Evolutionary conservation across 2,888 invertebrate species (phyloP).

Genomic region (Dasypogon diadema): DNA sequence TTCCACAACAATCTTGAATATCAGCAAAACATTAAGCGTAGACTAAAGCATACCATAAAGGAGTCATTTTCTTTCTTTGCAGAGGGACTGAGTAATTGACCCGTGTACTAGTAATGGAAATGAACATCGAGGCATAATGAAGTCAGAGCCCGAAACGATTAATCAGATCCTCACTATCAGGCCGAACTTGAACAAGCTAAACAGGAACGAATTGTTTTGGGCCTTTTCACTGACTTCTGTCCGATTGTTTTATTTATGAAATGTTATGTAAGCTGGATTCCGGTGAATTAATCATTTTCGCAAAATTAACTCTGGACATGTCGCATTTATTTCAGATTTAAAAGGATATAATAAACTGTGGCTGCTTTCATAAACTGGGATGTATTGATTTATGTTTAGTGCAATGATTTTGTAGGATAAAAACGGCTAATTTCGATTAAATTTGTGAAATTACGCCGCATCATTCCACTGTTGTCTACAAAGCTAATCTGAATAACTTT

Average conservation of each 20-base stretch:
- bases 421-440: too few relatives aligned
- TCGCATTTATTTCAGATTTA: conserved; percentile 12
- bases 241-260: conserved; percentile 33
- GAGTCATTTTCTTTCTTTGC: background rate
- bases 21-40: too few relatives aligned
- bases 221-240: background rate
- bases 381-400: too few relatives aligned
- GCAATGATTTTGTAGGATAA: too few relatives aligned
- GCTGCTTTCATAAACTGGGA: too few relatives aligned
- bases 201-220: background rate
- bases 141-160: conserved; percentile 22
- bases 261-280: background rate
- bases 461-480: too few relatives aligned
- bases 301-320: conserved; percentile 19
- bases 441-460: too few relatives aligned
- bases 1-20: too few relatives aligned
- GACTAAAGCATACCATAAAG: too few relatives aligned
- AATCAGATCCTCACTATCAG: conserved; percentile 13
- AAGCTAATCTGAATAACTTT: too few relatives aligned
- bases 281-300: conserved; percentile 22
- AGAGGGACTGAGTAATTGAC: conserved; percentile 4
- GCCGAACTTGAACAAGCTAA: background rate
- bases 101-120: conserved; percentile 12
- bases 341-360: too few relatives aligned
- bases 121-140: conserved; percentile 18